Base-by-base conservation (phyloP, 2,888 invertebrate genomes). In the Nasonia oneida region DNA sequence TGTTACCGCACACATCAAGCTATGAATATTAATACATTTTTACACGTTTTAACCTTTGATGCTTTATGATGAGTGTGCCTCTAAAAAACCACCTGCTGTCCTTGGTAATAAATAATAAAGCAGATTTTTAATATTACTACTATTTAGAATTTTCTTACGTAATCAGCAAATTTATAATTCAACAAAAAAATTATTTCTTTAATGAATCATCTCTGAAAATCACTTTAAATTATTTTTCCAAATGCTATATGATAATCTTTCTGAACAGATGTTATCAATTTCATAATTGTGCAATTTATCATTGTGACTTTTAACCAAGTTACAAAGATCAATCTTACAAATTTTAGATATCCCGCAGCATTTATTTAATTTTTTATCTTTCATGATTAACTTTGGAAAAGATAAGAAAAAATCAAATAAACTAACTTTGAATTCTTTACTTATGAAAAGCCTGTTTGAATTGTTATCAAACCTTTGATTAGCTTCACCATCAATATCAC, bases 11-110 rank as follows among this genome's bases (percentile, higher is more conserved):
- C 6, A 47, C 1, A 71, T 67, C 47, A 74, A 29, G 71, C 61
- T 76, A 80, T 86, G 71, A 87, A 84, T 74, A 82, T 80, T 86
- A 77, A 85, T 75, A 73, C 61, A 64, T 74, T 80, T 85, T 6
- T 57, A 33, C 15, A 71, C 33, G 2, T 42, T 15, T 84, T 81
- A 81, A 86, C 53, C 86, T 86, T 70, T 79, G 18, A 53, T 18
- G 79, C 57, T 14, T 23, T 14, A 1, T 74, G 75, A 42, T 57
- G 15, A 74, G 33, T 53, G 37, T 33, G 42, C n/a, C 15, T 57
- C 57, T 64, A 76, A 80, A 85, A 83, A 86, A 82, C 42, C 75
- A 15, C 73, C 33, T 75, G 74, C n/a, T 67, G 42, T 74, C 86
- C 77, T 86, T 84, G 83, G n/a, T n/a, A 6, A 8, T 61, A 61